phyloP scores from a whole-genome alignment of 2,888 invertebrate genomes.

The Himalopsyche tibetana region DNA sequence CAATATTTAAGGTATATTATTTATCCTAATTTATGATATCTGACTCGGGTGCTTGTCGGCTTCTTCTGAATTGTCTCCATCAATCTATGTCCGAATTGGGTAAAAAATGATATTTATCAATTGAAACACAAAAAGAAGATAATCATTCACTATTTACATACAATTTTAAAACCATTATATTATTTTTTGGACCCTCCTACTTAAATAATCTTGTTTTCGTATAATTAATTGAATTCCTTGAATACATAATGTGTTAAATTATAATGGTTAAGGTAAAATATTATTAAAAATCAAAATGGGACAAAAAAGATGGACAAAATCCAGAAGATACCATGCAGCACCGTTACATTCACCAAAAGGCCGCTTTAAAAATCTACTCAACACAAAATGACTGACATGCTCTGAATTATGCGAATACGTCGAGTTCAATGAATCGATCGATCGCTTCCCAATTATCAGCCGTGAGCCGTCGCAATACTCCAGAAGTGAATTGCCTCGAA shows the following conservation, averaged over 20 bases:
- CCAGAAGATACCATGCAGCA: conserved; percentile 55
- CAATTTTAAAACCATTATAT: not conserved
- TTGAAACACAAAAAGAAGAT: not conserved
- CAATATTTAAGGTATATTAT: not conserved
- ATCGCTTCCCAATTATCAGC: not conserved
- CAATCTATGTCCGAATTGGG: conserved; percentile 39
- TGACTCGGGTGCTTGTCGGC: conserved; percentile 59
- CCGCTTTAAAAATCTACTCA: conserved; percentile 65
- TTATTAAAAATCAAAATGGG: not conserved
- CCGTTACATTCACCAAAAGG: conserved; percentile 61
- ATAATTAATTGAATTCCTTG: too few relatives aligned
- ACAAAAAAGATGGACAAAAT: conserved; percentile 42
- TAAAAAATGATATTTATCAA: not conserved
- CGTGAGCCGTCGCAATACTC: not conserved
- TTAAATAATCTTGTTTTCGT: not conserved
- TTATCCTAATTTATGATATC: conserved; percentile 53
- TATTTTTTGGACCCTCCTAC: conserved; percentile 22
- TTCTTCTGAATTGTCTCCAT: conserved; percentile 51
- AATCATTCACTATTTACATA: not conserved
- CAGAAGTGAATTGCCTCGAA: not conserved
- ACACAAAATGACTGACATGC: conserved; percentile 56
- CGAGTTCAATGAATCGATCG: conserved; percentile 2
- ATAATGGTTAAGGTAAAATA: not conserved
- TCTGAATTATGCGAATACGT: not conserved
- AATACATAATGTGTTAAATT: not conserved